These are phyloP conservation scores for Smittia aterrima DNA, from an alignment of 2,888 invertebrate species.

Conservation along the genomic window DNA sequence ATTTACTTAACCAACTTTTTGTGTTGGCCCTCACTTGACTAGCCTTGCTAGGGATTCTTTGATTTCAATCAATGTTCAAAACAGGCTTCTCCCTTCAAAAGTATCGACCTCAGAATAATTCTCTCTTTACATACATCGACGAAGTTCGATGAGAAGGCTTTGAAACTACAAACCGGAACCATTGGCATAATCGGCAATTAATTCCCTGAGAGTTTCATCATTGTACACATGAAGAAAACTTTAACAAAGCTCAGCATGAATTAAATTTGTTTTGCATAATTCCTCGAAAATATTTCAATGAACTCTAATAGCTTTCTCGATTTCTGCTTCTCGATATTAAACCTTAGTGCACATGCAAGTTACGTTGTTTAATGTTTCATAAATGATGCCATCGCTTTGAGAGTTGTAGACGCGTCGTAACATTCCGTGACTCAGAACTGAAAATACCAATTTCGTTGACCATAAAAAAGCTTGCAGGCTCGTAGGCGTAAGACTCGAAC, in stretches of 20 bases:
- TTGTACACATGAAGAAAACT: neutral
- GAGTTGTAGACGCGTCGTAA: neutral
- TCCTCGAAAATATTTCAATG: neutral
- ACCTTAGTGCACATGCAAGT: neutral
- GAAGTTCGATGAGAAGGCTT: too few relatives aligned
- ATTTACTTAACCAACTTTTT: too few relatives aligned
- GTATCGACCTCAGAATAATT: too few relatives aligned
- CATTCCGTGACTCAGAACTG: slow-evolving; percentile 29
- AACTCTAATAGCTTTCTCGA: neutral
- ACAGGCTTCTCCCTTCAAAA: too few relatives aligned
- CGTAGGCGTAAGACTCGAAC: slow-evolving; percentile 1
- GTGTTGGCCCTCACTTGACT: too few relatives aligned
- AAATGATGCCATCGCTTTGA: neutral
- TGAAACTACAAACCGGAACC: slow-evolving; percentile 37
- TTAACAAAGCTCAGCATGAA: neutral
- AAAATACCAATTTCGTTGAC: slow-evolving; percentile 9
- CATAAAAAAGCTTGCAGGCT: neutral
- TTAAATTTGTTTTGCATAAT: slow-evolving; percentile 12
- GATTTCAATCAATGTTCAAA: too few relatives aligned
- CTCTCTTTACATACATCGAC: too few relatives aligned
- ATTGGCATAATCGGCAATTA: slow-evolving; percentile 5
- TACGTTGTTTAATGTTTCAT: neutral
- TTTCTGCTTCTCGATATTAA: too few relatives aligned
- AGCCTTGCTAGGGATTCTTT: too few relatives aligned
- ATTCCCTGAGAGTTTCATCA: neutral